These are phyloP conservation scores for Platycercus adscitus DNA, from an alignment of 2,113 vertebrate genomes.

Conservation along the genomic window DNA sequence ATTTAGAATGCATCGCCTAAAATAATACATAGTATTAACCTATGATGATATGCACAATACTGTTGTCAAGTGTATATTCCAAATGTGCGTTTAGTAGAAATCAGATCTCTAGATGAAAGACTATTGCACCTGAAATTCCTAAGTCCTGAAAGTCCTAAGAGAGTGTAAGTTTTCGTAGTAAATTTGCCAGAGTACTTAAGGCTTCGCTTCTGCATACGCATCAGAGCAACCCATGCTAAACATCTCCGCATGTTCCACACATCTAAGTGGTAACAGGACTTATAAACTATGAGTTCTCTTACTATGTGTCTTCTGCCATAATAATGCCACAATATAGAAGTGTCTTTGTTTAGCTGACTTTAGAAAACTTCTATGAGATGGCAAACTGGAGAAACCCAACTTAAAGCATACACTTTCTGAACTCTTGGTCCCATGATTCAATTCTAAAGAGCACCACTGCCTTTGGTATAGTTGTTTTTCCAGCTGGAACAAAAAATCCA, in stretches of 20 bases:
- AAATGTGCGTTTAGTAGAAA: background rate
- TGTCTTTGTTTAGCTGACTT: background rate
- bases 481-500: background rate
- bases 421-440: background rate
- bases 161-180: fast-evolving
- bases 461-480: background rate
- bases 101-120: background rate
- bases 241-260: background rate
- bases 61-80: background rate
- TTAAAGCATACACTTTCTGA: background rate
- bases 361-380: background rate
- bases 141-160: background rate
- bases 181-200: background rate
- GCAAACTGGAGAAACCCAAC: background rate
- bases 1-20: background rate
- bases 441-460: background rate
- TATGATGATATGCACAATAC: background rate
- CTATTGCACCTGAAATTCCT: background rate
- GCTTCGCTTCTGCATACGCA: background rate
- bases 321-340: background rate
- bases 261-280: background rate
- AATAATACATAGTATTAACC: background rate
- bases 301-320: background rate
- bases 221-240: background rate
- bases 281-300: background rate